A percentile compares a stretch with the other conserved stretches of the same genome.
Conservation (phyloP, 2,888 invertebrate genomes). For the Chymomyza fuscimana region DNA sequence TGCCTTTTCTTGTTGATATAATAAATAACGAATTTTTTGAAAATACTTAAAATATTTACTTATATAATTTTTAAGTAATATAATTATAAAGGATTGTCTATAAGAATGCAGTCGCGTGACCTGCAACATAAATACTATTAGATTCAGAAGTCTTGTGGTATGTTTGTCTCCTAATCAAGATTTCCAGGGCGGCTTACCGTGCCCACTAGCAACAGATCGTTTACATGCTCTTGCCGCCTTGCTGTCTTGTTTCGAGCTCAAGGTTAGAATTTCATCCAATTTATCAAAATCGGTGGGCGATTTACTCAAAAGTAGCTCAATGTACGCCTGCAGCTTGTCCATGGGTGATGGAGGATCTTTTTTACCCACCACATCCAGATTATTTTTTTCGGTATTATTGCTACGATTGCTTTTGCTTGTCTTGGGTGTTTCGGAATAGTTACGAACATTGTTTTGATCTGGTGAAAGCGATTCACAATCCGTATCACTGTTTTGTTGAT, state of each 20-base stretch:
- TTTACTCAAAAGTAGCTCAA: conserved; percentile 81
- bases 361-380: conserved; percentile 57
- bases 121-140: neutral
- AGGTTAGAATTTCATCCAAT: conserved; percentile 73
- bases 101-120: neutral
- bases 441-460: conserved; percentile 69
- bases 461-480: conserved; percentile 59
- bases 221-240: conserved; percentile 40
- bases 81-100: neutral
- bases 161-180: conserved; percentile 39
- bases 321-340: conserved; percentile 77
- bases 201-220: conserved; percentile 1
- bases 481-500: conserved; percentile 23
- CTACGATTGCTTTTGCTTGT: conserved; percentile 68
- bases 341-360: conserved; percentile 58
- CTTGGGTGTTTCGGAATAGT: conserved; percentile 75
- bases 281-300: conserved; percentile 80
- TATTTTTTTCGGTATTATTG: conserved; percentile 63
- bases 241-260: conserved; percentile 49
- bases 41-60: conserved; percentile 41
- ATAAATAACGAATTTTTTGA: conserved; percentile 35
- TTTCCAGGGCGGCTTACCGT: conserved; percentile 76
- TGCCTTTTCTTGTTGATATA: conserved; percentile 57
- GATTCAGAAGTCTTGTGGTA: neutral
- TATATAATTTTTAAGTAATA: conserved; percentile 33